These are phyloP conservation scores for Eulemur albifrons DNA, from an alignment of 2,797 vertebrate genomes.

Conservation along the genomic window DNA sequence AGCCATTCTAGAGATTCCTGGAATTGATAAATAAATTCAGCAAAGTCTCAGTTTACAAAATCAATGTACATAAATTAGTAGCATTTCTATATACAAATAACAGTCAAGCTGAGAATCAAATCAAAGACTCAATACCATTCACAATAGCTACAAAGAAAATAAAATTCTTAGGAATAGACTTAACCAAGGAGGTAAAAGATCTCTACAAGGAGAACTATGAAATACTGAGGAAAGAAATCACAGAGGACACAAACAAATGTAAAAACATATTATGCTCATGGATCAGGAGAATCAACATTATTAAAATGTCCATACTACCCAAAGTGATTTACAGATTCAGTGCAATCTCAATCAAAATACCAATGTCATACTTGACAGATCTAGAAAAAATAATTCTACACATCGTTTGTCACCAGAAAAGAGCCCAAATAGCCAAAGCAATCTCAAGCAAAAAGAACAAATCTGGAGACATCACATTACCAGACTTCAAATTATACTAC, in stretches of 20 bases:
- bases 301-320: neutral
- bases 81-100: neutral
- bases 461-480: neutral
- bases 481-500: neutral
- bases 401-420: neutral
- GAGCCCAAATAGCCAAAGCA: neutral
- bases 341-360: neutral
- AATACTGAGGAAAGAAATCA: neutral
- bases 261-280: neutral
- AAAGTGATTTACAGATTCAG: neutral
- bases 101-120: neutral
- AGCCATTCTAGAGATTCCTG: neutral
- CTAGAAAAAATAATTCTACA: neutral
- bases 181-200: neutral
- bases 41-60: neutral
- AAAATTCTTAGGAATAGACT: neutral
- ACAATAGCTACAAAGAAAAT: neutral
- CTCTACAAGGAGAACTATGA: neutral
- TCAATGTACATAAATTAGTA: neutral
- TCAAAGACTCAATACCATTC: neutral
- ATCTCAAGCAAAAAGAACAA: neutral
- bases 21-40: neutral
- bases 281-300: neutral
- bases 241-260: neutral
- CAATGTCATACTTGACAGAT: neutral